Base-by-base conservation (phyloP, 2,888 invertebrate genomes). In the Auanema freiburgensis region DNA sequence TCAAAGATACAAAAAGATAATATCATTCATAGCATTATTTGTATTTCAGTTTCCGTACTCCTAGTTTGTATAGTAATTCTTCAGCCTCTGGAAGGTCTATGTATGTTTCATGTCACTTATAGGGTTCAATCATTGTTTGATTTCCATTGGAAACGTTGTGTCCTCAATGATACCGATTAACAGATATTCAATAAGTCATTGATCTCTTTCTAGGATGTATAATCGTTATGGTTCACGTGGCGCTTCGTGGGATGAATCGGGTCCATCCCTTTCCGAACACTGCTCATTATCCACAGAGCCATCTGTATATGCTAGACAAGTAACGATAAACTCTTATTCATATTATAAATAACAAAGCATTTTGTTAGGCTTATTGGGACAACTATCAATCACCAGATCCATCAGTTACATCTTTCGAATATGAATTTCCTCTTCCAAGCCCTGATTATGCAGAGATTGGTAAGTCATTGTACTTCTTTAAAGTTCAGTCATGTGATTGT, bases 251-350 rank as follows among this genome's bases (percentile, higher is more conserved):
- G 71, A 71, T 62, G 79, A 79, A 58, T 76, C 77, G 52, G 78
- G 81, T 51, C 81, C 80, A 24, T 66, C 71, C 18, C 70, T 79
- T 12, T 79, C 81, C 25, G 69, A 76, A 59, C 78, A 77, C 59
- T 80, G 81, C 60, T 78, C 78, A 46, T 66, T 80, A 8, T 78
- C 79, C 11, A 82, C 81, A 3, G 75, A 79, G 63, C 80, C 81
- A 24, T 79, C 79, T 1, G 79, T 81, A 57, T 73, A 78, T 66
- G 63, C 73, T 65, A 63, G 74, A 67, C 69, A 74, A 57, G 69
- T 65, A 5, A 43, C 54, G 43, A 41, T 1, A n/a, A 16, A n/a
- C n/a, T n/a, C n/a, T n/a, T n/a, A n/a, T n/a, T n/a, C n/a, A n/a
- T n/a, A n/a, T n/a, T n/a, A n/a, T n/a, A n/a, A n/a, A n/a, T n/a